Evolutionary conservation across 2,888 invertebrate species (phyloP).

Genomic region (Synergus japonicus): DNA sequence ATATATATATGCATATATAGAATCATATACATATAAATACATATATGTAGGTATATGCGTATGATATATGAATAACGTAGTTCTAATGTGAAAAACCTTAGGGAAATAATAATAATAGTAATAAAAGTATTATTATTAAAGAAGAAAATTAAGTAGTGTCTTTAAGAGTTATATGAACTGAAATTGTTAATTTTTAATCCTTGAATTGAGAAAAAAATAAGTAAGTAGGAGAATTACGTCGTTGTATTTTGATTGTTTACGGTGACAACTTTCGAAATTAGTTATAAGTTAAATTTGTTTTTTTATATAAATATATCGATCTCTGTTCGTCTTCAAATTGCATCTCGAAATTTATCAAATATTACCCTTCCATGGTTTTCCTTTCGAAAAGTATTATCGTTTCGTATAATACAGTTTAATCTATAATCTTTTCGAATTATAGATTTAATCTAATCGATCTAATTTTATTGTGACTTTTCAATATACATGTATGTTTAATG

Average conservation of each 20-base stretch:
- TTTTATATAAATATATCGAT: slow-evolving; percentile 30
- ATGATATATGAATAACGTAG: slow-evolving; percentile 42
- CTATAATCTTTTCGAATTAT: no score
- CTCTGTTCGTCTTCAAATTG: slow-evolving; percentile 15
- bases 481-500: no score
- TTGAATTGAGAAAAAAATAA: slow-evolving; percentile 6
- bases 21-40: slow-evolving; percentile 62
- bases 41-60: slow-evolving; percentile 60
- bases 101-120: slow-evolving; percentile 18
- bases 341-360: slow-evolving; percentile 3
- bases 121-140: neutral
- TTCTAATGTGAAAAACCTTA: slow-evolving; percentile 30
- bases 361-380: slow-evolving; percentile 10
- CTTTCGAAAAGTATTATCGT: neutral
- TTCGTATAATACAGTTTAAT: no score
- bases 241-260: slow-evolving; percentile 22
- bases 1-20: slow-evolving; percentile 53
- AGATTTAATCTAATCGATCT: no score
- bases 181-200: slow-evolving; percentile 29
- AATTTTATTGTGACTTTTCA: no score
- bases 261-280: slow-evolving; percentile 13
- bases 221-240: slow-evolving; percentile 7
- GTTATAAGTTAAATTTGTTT: slow-evolving; percentile 20
- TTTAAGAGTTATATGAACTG: slow-evolving; percentile 20
- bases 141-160: slow-evolving; percentile 15